These are phyloP conservation scores for Leptopilina myrica DNA, from an alignment of 2,888 invertebrate species.

Conservation along the genomic window DNA sequence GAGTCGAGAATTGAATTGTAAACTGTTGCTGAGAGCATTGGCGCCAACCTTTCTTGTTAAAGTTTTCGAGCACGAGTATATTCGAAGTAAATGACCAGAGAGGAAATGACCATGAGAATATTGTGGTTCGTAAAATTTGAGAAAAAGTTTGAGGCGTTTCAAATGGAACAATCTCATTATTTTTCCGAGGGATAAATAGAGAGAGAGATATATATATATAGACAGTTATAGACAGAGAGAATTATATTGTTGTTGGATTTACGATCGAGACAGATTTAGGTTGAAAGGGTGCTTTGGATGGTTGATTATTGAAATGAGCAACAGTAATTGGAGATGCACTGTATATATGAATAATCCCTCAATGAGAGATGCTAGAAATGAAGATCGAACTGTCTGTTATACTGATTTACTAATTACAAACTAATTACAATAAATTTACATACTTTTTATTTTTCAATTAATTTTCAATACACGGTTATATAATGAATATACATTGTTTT, in stretches of 20 bases:
- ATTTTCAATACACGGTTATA: too few relatives aligned
- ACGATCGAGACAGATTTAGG: conserved; percentile 2
- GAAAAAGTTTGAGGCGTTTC: background rate
- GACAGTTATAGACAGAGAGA: background rate
- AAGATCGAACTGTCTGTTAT: background rate
- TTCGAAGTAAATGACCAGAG: background rate
- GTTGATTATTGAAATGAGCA: conserved; percentile 32
- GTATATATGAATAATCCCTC: conserved; percentile 8
- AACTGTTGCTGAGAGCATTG: conserved; percentile 11
- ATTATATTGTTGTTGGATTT: conserved; percentile 28
- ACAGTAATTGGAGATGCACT: conserved; percentile 13
- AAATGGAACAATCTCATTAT: conserved; percentile 23
- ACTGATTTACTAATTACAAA: background rate
- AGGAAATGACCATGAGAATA: conserved; percentile 14
- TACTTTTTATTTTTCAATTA: too few relatives aligned
- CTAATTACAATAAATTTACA: background rate
- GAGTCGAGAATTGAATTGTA: background rate
- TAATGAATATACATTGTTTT: too few relatives aligned
- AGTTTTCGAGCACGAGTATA: background rate
- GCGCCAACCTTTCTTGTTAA: background rate
- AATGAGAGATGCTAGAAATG: background rate
- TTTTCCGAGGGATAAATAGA: background rate
- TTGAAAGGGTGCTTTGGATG: conserved; percentile 35
- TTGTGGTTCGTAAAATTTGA: conserved; percentile 22
- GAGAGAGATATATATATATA: background rate